Base-by-base conservation (phyloP, 92 coral and sea anemone genomes). In the Meandrina meandrites region DNA sequence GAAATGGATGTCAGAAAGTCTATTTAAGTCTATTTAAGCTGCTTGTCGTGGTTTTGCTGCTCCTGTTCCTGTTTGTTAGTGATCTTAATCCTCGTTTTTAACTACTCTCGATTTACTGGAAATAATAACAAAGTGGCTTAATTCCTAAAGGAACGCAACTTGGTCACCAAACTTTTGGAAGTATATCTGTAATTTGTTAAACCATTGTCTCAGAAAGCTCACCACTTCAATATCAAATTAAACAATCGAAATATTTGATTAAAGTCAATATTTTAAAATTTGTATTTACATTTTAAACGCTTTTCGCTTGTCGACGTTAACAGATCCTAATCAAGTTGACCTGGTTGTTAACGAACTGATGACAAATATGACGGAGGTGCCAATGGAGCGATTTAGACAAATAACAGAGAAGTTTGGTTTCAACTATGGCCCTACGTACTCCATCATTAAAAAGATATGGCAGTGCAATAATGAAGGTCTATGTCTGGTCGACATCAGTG, bases 381-480 rank as follows among this genome's bases (percentile, higher is more conserved):
- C 98, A 4, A 53, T 91, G 60, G 91, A 90, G 12, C 56, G 60
- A 28, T 93, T 96, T 81, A 88, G 89, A 54, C 62, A 81, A 36
- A 87, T 90, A 48, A 87, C 98, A 47, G 90, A 79, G 75, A 76
- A 56, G 19, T 88, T 83, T 58, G 96, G 98, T 12, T 96, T 93
- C 80, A 70, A 87, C 72, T 96, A 87, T 71, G 98, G 98, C 24
- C 96, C 95, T 5, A 77, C 80, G 22, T 96, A 87, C 79, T 93
- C 95, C 13, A 72, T 96, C 81, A 87, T 96, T 6, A 88, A 81
- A 28, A 84, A 89, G 60, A 84, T 89, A 45, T 96, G 98, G 98
- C 79, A 87, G 21, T 2, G 85, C 48, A 94, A 86, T 4, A 81
- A 88, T 71, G 90, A 90, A 66, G 98, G 93, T 10, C 81, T 96